Evolutionary conservation across 2,113 vertebrate genomes (phyloP), one percentile per base, ranked within the genome.

Genomic region (Nesoenas mayeri): DNA sequence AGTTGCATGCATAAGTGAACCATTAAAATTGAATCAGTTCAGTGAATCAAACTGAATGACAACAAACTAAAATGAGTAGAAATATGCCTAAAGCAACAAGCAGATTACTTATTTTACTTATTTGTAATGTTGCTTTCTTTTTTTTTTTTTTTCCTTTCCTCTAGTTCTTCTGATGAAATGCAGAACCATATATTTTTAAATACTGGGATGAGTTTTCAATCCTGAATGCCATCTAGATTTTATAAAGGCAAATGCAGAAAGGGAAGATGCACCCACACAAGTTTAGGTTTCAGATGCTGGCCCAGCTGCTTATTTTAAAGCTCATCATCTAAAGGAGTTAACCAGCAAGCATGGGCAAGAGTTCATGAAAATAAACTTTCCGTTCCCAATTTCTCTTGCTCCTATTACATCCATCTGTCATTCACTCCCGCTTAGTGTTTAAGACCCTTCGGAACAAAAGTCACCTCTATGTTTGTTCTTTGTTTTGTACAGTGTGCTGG

Each of bases 1-100:
- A 97, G 95, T 89, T 97, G 94, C 96, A 97, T 98, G 81, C 90
- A 84, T 96, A 98, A 97, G 91, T 91, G 93, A 97, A 96, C 97
- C 97, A 94, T 97, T 96, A 97, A 96, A 97, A 97, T 60, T 70
- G 95, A 98, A 96, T 95, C 96, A 92, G 97, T 95, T 95, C 96
- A 96, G 83, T 98, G 96, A 97, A 96, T 97, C 96, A 97, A 95
- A 94, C 25, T 79, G 90, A 97, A 93, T 18, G 78, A 96, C 95
- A 96, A 97, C 75, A 92, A 95, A 96, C 95, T 85, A 96, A 98
- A 95, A 90, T 25, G 89, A 96, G 95, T 77, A 91, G 94, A 96
- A 95, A 88, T 26, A 40, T 53, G 89, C 92, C 89, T 65, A 70
- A 83, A 92, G 94, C 78, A 95, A 93, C 88, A 89, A 93, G 72